Percentiles rank a stretch among this genome's conserved stretches.
Conservation (phyloP, 2,113 vertebrate species). For the Stigmatopora nigra region DNA sequence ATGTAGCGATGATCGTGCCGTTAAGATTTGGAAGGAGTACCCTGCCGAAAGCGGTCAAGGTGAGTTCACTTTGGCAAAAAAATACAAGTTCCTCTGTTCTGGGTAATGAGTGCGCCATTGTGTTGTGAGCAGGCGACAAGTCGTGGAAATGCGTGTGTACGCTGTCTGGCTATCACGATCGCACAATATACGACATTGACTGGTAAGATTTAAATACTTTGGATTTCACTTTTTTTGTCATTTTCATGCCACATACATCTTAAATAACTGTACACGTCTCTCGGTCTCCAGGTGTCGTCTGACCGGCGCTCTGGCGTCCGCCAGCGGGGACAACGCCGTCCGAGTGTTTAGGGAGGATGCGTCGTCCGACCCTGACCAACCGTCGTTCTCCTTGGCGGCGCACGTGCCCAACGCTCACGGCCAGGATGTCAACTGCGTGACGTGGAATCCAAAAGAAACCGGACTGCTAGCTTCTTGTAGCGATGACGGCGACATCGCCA, state of each 20-base stretch:
- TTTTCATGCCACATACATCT: background rate
- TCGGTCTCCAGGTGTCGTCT: slow-evolving; percentile 74
- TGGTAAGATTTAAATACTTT: slow-evolving; percentile 71
- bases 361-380: slow-evolving; percentile 63
- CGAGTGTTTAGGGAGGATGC: slow-evolving; percentile 83
- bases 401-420: slow-evolving; percentile 76
- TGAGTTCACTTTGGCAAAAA: slow-evolving; percentile 47
- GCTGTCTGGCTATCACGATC: slow-evolving; percentile 83
- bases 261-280: background rate
- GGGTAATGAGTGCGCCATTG: background rate
- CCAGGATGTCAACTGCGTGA: slow-evolving; percentile 89
- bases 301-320: slow-evolving; percentile 81
- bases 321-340: slow-evolving; percentile 84
- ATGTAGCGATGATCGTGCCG: slow-evolving; percentile 86
- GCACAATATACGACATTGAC: slow-evolving; percentile 83
- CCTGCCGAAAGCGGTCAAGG: slow-evolving; percentile 68
- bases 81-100: background rate
- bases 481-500: slow-evolving; percentile 81
- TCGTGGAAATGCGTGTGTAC: slow-evolving; percentile 89
- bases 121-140: slow-evolving; percentile 61
- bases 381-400: slow-evolving; percentile 72
- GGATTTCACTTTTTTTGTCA: background rate
- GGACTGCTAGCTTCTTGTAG: slow-evolving; percentile 85
- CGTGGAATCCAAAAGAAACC: slow-evolving; percentile 81
- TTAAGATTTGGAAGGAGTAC: slow-evolving; percentile 83